phyloP scores from a whole-genome alignment of 2,797 vertebrate species.

The Myripristis jacobus region DNA sequence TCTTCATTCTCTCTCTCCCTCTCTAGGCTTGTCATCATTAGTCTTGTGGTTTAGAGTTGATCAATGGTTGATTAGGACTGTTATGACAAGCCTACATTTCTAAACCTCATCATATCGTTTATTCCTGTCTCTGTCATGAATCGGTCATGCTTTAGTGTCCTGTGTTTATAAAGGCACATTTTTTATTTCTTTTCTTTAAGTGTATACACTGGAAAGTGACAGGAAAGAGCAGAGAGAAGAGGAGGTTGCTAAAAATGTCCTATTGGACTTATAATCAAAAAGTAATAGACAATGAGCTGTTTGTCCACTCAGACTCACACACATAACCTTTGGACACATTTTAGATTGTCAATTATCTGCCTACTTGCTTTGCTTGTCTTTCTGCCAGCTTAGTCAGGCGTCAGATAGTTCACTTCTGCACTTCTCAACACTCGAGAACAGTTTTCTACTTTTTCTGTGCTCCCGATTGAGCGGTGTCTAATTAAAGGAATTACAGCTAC shows the following conservation, averaged over 20 bases:
- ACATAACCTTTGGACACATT: too few species aligned
- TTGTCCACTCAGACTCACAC: too few species aligned
- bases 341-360: too few species aligned
- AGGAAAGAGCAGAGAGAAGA: neutral
- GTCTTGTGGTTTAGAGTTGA: slow-evolving; percentile 28
- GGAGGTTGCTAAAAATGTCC: neutral
- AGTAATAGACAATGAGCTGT: neutral
- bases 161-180: slow-evolving; percentile 26
- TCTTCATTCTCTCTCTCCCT: neutral
- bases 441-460: too few species aligned
- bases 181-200: slow-evolving; percentile 2
- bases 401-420: too few species aligned
- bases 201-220: slow-evolving; percentile 2
- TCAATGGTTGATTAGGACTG: slow-evolving; percentile 32
- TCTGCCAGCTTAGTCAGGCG: too few species aligned
- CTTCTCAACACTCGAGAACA: too few species aligned
- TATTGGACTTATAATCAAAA: neutral
- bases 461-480: too few species aligned
- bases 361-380: too few species aligned
- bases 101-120: slow-evolving; percentile 7
- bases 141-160: slow-evolving; percentile 4
- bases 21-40: slow-evolving; percentile 9
- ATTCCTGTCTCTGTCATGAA: slow-evolving; percentile 1
- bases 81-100: slow-evolving; percentile 41
- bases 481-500: too few species aligned